Conservation (phyloP, 2,113 vertebrate species). For the Pseudorasbora parva region DNA sequence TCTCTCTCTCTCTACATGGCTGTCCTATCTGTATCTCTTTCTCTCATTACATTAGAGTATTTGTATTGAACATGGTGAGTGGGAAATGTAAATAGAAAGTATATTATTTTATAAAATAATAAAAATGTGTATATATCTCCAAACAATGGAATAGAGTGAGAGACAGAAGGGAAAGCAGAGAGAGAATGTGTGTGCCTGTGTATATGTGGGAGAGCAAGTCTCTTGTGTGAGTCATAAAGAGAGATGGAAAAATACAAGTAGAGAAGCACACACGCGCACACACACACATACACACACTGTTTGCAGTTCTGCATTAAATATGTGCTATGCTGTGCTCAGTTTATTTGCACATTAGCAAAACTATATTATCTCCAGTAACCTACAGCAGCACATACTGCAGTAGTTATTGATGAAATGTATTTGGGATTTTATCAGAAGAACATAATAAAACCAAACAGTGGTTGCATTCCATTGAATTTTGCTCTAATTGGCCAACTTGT, state of each 20-base stretch:
- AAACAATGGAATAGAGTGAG: neutral
- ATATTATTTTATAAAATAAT: neutral
- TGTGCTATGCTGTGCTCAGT: neutral
- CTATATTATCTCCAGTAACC: neutral
- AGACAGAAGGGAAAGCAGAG: neutral
- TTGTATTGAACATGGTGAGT: no score
- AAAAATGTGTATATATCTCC: neutral
- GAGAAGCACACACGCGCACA: neutral
- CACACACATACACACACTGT: slow-evolving; percentile 16
- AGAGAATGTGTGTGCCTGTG: neutral
- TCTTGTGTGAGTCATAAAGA: slow-evolving; percentile 47
- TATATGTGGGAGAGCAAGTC: slow-evolving; percentile 29
- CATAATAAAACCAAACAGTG: neutral
- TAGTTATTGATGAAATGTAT: neutral
- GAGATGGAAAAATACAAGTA: slow-evolving; percentile 55
- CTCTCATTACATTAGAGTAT: neutral
- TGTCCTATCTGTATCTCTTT: slow-evolving; percentile 41
- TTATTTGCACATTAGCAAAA: slow-evolving; percentile 2
- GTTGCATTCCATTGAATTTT: slow-evolving; percentile 6
- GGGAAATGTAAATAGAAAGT: neutral
- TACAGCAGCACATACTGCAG: neutral
- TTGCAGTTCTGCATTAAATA: neutral
- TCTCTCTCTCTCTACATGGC: neutral
- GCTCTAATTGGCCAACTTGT: slow-evolving; percentile 36
- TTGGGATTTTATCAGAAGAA: neutral